A percentile compares a stretch with the other conserved stretches of the same genome.
Conservation (phyloP, 2,113 vertebrate genomes). For the Leptosomus discolor region DNA sequence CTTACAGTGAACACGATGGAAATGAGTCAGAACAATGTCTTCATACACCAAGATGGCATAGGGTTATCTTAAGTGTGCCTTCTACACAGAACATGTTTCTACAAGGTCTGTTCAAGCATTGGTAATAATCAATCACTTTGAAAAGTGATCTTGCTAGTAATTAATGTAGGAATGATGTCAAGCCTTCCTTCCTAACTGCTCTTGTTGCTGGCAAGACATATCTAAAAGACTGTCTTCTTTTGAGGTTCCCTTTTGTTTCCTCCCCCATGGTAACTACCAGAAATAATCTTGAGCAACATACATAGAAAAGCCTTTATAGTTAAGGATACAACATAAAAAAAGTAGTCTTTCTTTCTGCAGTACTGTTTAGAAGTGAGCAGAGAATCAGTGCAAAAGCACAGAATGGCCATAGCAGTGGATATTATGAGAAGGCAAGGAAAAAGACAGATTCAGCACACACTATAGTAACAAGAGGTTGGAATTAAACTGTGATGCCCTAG, state of each 20-base stretch:
- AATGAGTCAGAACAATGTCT: background rate
- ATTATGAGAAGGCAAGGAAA: background rate
- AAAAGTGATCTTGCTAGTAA: background rate
- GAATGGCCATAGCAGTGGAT: background rate
- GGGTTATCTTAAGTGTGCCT: background rate
- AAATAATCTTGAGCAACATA: background rate
- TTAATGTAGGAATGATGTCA: background rate
- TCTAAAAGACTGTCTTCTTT: background rate
- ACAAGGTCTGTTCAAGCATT: background rate
- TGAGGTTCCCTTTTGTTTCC: background rate
- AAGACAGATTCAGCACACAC: background rate
- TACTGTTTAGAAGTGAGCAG: background rate
- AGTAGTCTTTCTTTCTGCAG: background rate
- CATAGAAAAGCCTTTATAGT: background rate
- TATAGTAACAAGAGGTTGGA: background rate
- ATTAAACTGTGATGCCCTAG: background rate
- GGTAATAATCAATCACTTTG: background rate
- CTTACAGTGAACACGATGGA: background rate
- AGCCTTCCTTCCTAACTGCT: background rate
- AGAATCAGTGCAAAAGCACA: background rate
- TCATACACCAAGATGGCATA: background rate
- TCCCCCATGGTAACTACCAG: background rate
- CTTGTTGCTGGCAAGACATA: background rate
- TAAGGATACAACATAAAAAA: background rate
- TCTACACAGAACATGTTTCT: background rate